phyloP scores from a whole-genome alignment of 2,797 vertebrate genomes.

The Pangasius krempfi region DNA sequence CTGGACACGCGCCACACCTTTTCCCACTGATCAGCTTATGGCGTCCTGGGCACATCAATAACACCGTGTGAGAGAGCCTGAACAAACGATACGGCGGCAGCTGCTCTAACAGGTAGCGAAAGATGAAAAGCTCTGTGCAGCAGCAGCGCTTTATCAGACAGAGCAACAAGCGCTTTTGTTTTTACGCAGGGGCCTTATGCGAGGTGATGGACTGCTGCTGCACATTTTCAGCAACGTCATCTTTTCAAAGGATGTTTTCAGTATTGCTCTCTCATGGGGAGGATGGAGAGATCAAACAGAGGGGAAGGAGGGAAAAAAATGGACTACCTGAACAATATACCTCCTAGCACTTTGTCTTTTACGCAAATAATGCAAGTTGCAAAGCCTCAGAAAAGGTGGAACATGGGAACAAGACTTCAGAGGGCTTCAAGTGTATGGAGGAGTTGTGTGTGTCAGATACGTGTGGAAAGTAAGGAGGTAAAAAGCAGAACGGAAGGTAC shows the following conservation, averaged over 20 bases:
- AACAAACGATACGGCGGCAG: conserved; percentile 12
- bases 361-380: conserved; percentile 3
- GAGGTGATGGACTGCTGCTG: conserved; percentile 77
- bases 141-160: conserved; percentile 70
- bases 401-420: conserved; percentile 69
- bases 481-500: not conserved
- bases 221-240: conserved; percentile 75
- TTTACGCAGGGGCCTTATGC: conserved; percentile 70
- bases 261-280: conserved; percentile 70
- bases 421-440: conserved; percentile 73
- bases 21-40: conserved; percentile 56
- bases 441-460: conserved; percentile 45
- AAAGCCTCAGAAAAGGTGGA: conserved; percentile 31
- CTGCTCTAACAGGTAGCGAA: conserved; percentile 48
- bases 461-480: not conserved
- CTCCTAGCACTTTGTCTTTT: conserved; percentile 58
- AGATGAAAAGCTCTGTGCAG: conserved; percentile 64
- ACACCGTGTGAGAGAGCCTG: not conserved
- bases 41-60: conserved; percentile 33
- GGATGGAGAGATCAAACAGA: conserved; percentile 76
- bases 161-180: conserved; percentile 61
- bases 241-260: conserved; percentile 66
- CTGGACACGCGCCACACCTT: conserved; percentile 53
- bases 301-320: conserved; percentile 46
- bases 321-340: conserved; percentile 68